These are phyloP conservation scores for Heteromyza rotundicornis DNA, from an alignment of 2,888 invertebrate genomes.

Conservation along the genomic window DNA sequence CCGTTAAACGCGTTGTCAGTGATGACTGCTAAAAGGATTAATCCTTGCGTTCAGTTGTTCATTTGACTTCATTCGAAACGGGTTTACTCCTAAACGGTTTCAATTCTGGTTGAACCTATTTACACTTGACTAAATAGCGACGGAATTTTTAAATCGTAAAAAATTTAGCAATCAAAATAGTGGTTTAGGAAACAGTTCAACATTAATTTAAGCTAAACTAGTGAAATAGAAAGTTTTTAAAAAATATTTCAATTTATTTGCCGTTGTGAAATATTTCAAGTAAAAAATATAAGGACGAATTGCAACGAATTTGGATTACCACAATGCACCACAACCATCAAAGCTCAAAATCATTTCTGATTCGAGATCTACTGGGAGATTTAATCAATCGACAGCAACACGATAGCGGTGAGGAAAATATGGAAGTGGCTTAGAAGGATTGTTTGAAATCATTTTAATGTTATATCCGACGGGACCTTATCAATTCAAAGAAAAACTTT, in stretches of 20 bases:
- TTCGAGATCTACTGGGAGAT: constrained; percentile 83
- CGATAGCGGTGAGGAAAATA: constrained; percentile 62
- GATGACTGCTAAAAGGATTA: constrained; percentile 50
- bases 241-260: neutral
- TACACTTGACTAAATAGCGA: neutral
- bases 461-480: too few species aligned
- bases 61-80: constrained; percentile 53
- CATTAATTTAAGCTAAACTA: neutral
- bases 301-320: neutral
- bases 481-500: too few species aligned
- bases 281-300: neutral
- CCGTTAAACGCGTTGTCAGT: neutral
- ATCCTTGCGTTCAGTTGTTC: constrained; percentile 52
- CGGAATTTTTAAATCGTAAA: neutral
- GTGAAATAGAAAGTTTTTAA: neutral
- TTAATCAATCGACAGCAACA: constrained; percentile 59
- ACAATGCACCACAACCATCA: constrained; percentile 67
- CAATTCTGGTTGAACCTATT: neutral
- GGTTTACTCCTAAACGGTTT: constrained; percentile 34
- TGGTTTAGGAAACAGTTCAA: too few species aligned
- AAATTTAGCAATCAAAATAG: too few species aligned
- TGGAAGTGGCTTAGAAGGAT: too few species aligned
- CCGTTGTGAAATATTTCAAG: neutral
- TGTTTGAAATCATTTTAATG: too few species aligned
- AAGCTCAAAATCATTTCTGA: constrained; percentile 80